phyloP scores from a whole-genome alignment of 1,140 invertebrate species.

The Drosophila erecta region DNA sequence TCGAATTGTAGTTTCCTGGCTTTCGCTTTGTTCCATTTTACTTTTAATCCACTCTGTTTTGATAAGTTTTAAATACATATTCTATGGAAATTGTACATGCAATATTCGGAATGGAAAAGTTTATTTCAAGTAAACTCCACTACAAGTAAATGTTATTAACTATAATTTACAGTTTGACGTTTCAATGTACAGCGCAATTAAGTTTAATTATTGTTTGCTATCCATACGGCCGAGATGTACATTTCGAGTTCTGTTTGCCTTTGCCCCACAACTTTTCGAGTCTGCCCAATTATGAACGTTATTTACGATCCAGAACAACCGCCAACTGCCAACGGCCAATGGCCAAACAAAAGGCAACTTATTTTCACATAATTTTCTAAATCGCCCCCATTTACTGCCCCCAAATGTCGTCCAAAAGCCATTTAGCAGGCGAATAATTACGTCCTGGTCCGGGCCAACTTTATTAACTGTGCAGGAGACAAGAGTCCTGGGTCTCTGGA shows the following conservation, averaged over 20 bases:
- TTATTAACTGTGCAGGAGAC: constrained; percentile 71
- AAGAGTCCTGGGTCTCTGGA: constrained; percentile 18
- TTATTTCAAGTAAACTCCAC: constrained; percentile 34
- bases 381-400: constrained; percentile 67
- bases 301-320: constrained; percentile 57
- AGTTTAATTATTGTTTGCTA: constrained; percentile 77
- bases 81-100: constrained; percentile 54
- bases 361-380: constrained; percentile 78
- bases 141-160: constrained; percentile 56
- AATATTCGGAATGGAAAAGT: constrained; percentile 64
- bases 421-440: constrained; percentile 81
- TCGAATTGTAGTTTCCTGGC: constrained; percentile 37
- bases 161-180: constrained; percentile 60
- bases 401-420: constrained; percentile 69
- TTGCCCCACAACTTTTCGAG: constrained; percentile 27
- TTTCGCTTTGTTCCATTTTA: constrained; percentile 45
- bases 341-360: constrained; percentile 69
- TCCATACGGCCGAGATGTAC: constrained; percentile 36
- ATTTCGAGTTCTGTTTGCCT: constrained; percentile 40
- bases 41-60: constrained; percentile 25
- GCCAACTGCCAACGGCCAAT: constrained; percentile 37
- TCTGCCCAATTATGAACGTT: constrained; percentile 65
- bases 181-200: constrained; percentile 72
- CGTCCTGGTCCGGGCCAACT: constrained; percentile 56
- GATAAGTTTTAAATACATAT: constrained; percentile 43